Evolutionary conservation across 2,888 invertebrate species (phyloP).

Genomic region (Quadroppia sp.): DNA sequence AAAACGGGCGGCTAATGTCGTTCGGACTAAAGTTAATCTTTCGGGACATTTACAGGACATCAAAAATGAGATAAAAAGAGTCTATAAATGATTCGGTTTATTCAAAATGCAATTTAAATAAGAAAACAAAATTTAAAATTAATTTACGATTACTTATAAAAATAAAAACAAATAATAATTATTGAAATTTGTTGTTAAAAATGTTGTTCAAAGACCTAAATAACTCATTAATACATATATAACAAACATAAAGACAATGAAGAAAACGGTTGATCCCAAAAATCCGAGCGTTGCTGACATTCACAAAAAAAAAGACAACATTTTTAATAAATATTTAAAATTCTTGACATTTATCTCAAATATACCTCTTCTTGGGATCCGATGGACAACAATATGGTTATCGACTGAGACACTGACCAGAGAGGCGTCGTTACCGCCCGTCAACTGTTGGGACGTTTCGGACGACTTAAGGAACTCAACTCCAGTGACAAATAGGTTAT

Average conservation of each 20-base stretch:
- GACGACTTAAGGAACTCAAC: slow-evolving; percentile 75
- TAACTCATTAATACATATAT: slow-evolving; percentile 47
- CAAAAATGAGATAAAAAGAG: slow-evolving; percentile 13
- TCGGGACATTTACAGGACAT: slow-evolving; percentile 5
- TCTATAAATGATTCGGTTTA: background rate
- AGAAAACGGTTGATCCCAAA: slow-evolving; percentile 45
- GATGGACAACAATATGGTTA: slow-evolving; percentile 84
- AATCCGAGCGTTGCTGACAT: slow-evolving; percentile 46
- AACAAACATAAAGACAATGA: slow-evolving; percentile 46
- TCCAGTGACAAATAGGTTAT: slow-evolving; percentile 96
- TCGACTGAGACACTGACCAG: slow-evolving; percentile 93
- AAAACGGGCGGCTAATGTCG: background rate
- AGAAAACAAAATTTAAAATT: background rate
- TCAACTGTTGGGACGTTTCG: slow-evolving; percentile 50
- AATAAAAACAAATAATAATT: background rate
- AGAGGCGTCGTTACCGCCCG: slow-evolving; percentile 66
- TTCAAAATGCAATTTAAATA: background rate
- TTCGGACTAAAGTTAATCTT: slow-evolving; percentile 9
- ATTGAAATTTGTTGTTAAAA: background rate
- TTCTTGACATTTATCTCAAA: background rate
- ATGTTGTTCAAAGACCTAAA: slow-evolving; percentile 35
- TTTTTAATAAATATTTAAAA: background rate
- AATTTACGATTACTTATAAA: background rate
- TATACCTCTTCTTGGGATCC: slow-evolving; percentile 60
- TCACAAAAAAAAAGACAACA: slow-evolving; percentile 27